A percentile compares a stretch with the other conserved stretches of the same genome.
Conservation (phyloP, 1,140 invertebrate species). For the Harlomillsia oculata region DNA sequence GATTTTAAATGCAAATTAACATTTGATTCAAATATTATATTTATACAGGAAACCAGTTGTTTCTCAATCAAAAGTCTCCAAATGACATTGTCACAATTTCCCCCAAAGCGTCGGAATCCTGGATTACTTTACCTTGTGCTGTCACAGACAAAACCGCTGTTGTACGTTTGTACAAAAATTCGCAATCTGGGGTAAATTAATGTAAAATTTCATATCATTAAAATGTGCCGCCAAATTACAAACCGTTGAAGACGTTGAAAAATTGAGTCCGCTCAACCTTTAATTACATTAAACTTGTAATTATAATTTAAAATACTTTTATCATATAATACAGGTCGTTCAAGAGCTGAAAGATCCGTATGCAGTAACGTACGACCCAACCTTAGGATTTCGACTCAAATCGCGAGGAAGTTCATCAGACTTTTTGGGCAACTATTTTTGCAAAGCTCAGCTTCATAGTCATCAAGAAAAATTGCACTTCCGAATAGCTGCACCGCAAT, state of each 20-base stretch:
- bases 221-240: too few species aligned
- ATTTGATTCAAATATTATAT: too few species aligned
- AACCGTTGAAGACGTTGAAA: too few species aligned
- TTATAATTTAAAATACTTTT: too few species aligned
- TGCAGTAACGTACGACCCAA: not conserved
- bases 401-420: conserved; percentile 4
- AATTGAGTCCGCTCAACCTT: too few species aligned
- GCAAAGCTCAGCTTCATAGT: conserved; percentile 6
- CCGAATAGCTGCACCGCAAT: conserved; percentile 9
- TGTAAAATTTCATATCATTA: too few species aligned
- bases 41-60: too few species aligned
- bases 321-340: not conserved
- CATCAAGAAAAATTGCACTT: conserved; percentile 19
- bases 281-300: too few species aligned
- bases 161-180: conserved; percentile 8
- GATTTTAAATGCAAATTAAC: too few species aligned
- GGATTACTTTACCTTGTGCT: conserved; percentile 19
- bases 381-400: conserved; percentile 14
- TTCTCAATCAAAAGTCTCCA: too few species aligned
- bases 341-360: not conserved
- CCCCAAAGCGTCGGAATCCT: conserved; percentile 9
- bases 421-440: conserved; percentile 9
- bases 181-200: conserved; percentile 10
- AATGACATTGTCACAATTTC: conserved; percentile 1
- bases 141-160: conserved; percentile 3